Base-by-base conservation (phyloP, 2,797 vertebrate species). In the Cirrhinus mrigala region DNA sequence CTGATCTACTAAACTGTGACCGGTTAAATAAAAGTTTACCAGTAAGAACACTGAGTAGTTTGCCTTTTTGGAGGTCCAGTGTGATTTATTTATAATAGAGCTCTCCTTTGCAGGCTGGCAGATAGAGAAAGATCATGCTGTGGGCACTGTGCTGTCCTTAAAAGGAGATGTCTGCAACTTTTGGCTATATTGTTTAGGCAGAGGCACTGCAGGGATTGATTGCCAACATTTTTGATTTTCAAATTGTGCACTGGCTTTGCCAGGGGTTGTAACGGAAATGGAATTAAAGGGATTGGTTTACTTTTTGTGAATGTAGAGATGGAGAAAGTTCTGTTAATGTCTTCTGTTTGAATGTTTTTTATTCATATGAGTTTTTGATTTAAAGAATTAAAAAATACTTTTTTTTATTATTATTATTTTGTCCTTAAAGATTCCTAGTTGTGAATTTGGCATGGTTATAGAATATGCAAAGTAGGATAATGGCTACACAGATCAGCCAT, bases 131-230 rank as follows among this genome's bases (percentile, higher is more conserved):
- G 27, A 73, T 56, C 48, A 54, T 33, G 40, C 69, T 62, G 24
- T 66, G 62, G 85, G 74, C 80, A 62, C 82, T 64, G 60, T 46
- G 29, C 56, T 89, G 58, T 37, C 87, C 86, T 87, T 90, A 89
- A 90, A 90, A 86, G 88, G 89, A 87, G 81, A 66, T 40, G 22
- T 73, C 54, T 74, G 76, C 76, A 83, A 54, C 58, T 68, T 87
- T 80, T 15, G 81, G 44, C 71, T 73, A 66, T 79, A 78, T 82
- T 87, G 86, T 84, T 85, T 80, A 85, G 62, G 66, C 60, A 80
- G 79, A 15, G n/a, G 54, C 22, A 64, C 79, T 74, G 75, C n/a
- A 79, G 81, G 81, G 84, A 86, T 88, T 69, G 81, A 76, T 52
- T 84, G 78, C 78, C 50, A 75, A 70, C 76, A 78, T 52, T 54